Evolutionary conservation across 2,888 invertebrate genomes (phyloP), one percentile per base, ranked within the genome.

Genomic region (Dolomedes plantarius): DNA sequence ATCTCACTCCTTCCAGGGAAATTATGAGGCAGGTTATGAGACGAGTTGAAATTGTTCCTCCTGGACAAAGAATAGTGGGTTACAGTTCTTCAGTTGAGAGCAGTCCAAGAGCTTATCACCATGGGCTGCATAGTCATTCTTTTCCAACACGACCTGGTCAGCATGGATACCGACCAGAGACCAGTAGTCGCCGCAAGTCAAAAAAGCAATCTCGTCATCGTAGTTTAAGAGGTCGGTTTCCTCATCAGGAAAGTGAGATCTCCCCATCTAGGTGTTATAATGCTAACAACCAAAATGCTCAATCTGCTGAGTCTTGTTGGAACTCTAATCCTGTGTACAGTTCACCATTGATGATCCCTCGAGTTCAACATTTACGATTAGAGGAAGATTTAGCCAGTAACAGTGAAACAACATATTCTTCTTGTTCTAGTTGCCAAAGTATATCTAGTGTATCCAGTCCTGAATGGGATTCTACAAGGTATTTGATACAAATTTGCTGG

Each of bases 381-480:
- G 79, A 80, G 64, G 81, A 87, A 16, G 78, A 78, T 2, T 23
- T 41, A 29, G 69, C 50, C 23, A 56, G 62, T 19, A 73, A 73
- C 32, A 80, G 80, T 56, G 80, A 80, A 46, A 68, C 73, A n/a
- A 78, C 86, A 9, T 87, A 79, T 23, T 88, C 88, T 11, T 87
- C 88, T 13, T 89, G 88, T 72, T 88, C 88, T 16, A 89, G 88
- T 76, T 86, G 87, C 69, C 88, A 81, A 27, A 89, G 89, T 85
- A 72, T 86, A 39, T 81, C 87, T 11, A 87, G 83, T 76, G 72
- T 80, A 31, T 83, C 83, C 50, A 87, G 88, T 79, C 73, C 82
- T 23, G 88, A 88, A 56, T 89, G 89, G 89, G 88, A 88, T 62
- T 81, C 87, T 23, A 85, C 82, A 27, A 88, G 89, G 89, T 89